Evolutionary conservation across 2,113 vertebrate genomes (phyloP), one percentile per base, ranked within the genome.

Genomic region (Ameiurus melas): DNA sequence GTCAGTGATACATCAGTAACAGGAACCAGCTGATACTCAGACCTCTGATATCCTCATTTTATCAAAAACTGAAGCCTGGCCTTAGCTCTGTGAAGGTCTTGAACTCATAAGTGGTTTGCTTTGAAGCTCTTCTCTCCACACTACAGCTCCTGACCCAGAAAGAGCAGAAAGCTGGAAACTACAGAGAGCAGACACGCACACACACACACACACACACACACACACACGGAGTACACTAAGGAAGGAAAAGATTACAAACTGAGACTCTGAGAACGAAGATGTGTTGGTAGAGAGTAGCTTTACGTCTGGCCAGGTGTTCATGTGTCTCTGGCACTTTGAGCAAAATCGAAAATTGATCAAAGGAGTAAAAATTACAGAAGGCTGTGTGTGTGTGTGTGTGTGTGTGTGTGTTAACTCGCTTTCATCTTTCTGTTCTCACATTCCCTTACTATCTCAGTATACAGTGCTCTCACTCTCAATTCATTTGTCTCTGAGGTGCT

Each of bases 391-490:
- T 39, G 39, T 36, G 36, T 36, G 36, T 36, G 36, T 43, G 39
- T 43, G 39, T 68, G 85, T 19, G 20, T 58, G 84, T 82, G n/a
- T 83, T 75, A 88, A 30, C 85, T 87, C 79, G 86, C 90, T 91
- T 87, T 90, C 89, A 89, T 84, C 88, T 87, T 88, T 86, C 88
- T 92, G 90, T 84, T 92, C 91, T 88, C 89, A 60, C 85, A 83
- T 87, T 89, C 70, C 82, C 71, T 85, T 43, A 27, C 57, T 86
- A 75, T 71, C 84, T 86, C 36, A 30, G 85, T 30, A 57, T 75
- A 85, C 87, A 82, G 20, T 62, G 12, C 84, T 33, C 13, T 43
- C 51, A 51, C 86, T 70, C 78, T 77, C 57, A 39, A 62, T 60
- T 39, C 30, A 84, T 90, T 89, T 86, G 78, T 64, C 88, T 86